Evolutionary conservation across 2,888 invertebrate genomes (phyloP).

Genomic region (Mythimna vitellina): DNA sequence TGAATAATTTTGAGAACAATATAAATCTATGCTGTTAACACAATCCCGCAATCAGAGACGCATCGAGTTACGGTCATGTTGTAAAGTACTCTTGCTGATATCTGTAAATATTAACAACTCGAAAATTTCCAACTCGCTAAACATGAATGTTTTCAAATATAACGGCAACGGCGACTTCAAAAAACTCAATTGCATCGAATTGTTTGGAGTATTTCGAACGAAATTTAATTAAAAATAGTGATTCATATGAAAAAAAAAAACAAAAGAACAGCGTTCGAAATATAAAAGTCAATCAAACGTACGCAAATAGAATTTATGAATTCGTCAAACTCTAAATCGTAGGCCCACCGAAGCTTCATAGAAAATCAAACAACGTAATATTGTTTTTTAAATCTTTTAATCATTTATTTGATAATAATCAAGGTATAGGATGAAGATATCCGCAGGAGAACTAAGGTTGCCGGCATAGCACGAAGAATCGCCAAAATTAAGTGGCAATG

Average conservation of each 20-base stretch:
- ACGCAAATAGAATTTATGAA: constrained; percentile 19
- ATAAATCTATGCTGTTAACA: no score
- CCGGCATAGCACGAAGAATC: no score
- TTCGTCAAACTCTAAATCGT: constrained; percentile 6
- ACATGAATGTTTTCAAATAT: neutral
- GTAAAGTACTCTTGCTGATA: no score
- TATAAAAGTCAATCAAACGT: constrained; percentile 40
- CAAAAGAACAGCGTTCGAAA: constrained; percentile 21
- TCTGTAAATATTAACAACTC: neutral
- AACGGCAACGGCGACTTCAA: neutral
- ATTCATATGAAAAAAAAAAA: neutral
- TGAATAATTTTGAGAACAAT: no score
- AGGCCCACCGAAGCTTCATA: neutral
- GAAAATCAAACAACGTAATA: constrained; percentile 6
- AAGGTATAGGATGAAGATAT: no score
- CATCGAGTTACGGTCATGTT: no score
- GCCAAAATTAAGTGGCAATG: no score
- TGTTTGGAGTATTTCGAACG: neutral
- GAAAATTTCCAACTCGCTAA: neutral
- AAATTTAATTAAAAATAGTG: neutral
- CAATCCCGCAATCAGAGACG: no score
- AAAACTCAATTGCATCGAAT: constrained; percentile 1
- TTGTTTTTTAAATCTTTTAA: no score
- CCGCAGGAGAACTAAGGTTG: no score
- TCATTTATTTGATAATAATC: no score